Evolutionary conservation across 2,113 vertebrate genomes (phyloP).

Genomic region (Megaceryle torquata): DNA sequence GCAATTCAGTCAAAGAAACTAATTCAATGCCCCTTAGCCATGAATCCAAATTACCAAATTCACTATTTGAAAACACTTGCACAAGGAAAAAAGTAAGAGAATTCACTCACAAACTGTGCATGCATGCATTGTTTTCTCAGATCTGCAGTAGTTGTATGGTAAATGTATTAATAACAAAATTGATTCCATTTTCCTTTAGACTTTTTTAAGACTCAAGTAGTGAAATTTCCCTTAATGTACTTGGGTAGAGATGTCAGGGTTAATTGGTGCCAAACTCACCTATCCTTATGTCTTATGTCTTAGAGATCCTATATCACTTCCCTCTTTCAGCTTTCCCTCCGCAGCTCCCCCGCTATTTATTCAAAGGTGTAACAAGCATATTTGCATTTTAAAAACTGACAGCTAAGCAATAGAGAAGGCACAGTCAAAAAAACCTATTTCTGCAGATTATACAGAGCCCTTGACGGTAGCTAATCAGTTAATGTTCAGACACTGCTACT

Average conservation of each 20-base stretch:
- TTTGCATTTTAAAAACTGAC: constrained; percentile 11
- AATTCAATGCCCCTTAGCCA: not conserved
- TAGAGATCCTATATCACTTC: not conserved
- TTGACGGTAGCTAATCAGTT: constrained; percentile 51
- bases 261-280: not conserved
- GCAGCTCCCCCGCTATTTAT: not conserved
- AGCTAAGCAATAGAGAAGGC: not conserved
- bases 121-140: not conserved
- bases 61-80: not conserved
- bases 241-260: not conserved
- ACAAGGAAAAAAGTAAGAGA: not conserved
- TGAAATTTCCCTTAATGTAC: not conserved
- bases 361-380: not conserved
- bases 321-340: not conserved
- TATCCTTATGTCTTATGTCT: not conserved
- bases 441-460: constrained; percentile 24
- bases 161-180: not conserved
- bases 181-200: not conserved
- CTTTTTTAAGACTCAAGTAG: not conserved
- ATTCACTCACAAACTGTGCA: not conserved
- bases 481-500: constrained; percentile 22
- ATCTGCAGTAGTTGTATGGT: not conserved
- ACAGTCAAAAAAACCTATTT: not conserved
- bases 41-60: not conserved
- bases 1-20: not conserved